These are phyloP conservation scores for Germaria angustata DNA, from an alignment of 2,888 invertebrate genomes.

Conservation along the genomic window DNA sequence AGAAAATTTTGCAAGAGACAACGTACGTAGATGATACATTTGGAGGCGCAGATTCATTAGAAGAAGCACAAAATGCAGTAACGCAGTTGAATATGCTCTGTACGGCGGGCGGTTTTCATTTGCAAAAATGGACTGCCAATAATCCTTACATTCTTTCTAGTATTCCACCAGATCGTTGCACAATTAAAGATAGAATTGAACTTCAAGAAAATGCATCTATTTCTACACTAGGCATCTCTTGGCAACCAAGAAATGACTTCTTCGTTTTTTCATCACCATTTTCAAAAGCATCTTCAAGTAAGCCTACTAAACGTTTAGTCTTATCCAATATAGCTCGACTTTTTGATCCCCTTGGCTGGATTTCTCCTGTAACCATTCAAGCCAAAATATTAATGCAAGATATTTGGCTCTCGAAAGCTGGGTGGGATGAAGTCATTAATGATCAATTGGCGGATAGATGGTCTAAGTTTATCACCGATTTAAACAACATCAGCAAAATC, in stretches of 20 bases:
- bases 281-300: not conserved
- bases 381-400: constrained; percentile 34
- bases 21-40: constrained; percentile 46
- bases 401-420: constrained; percentile 7
- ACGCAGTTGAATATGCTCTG: not conserved
- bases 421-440: constrained; percentile 5
- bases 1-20: constrained; percentile 12
- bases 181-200: not conserved
- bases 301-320: not conserved
- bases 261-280: constrained; percentile 7
- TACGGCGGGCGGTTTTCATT: constrained; percentile 8
- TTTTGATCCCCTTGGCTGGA: constrained; percentile 33
- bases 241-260: constrained; percentile 7
- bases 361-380: constrained; percentile 14
- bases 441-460: constrained; percentile 13
- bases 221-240: constrained; percentile 19
- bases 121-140: not conserved
- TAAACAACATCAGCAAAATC: constrained; percentile 4
- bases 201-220: constrained; percentile 16
- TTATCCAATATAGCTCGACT: constrained; percentile 7
- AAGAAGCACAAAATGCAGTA: not conserved
- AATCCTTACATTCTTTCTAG: not conserved
- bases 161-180: not conserved
- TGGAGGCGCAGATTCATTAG: constrained; percentile 69
- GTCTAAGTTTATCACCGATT: not conserved